Percentiles rank a stretch among this genome's conserved stretches.
Evolutionary conservation across 2,113 vertebrate species (phyloP).

Genomic region (Condylura cristata): DNA sequence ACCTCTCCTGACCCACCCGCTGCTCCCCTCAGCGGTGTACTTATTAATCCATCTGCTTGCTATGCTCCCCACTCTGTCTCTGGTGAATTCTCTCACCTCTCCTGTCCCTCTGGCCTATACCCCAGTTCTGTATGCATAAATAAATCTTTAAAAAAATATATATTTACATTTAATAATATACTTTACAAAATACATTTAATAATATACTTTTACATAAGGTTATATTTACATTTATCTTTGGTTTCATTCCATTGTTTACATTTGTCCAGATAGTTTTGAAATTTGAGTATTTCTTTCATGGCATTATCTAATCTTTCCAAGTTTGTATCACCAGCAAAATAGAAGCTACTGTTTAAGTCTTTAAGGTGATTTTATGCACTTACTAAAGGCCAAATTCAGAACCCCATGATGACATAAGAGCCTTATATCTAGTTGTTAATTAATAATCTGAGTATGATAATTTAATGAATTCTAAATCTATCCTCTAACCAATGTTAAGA

Average conservation of each 20-base stretch:
- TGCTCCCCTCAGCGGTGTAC: too few relatives aligned
- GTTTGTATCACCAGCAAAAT: background rate
- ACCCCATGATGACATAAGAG: background rate
- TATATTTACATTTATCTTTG: slow-evolving; percentile 13
- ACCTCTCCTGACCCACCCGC: too few relatives aligned
- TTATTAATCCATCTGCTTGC: too few relatives aligned
- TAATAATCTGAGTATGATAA: slow-evolving; percentile 16
- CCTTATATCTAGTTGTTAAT: background rate
- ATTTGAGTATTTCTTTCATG: background rate
- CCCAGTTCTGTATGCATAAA: too few relatives aligned
- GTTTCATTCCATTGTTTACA: slow-evolving; percentile 35
- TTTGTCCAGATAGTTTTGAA: slow-evolving; percentile 30
- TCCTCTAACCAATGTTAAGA: background rate
- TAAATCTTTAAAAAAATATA: too few relatives aligned
- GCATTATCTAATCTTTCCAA: background rate
- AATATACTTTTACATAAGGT: background rate
- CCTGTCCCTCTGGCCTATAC: too few relatives aligned
- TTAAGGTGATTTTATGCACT: slow-evolving; percentile 14
- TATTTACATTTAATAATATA: too few relatives aligned
- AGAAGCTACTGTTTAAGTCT: slow-evolving; percentile 4
- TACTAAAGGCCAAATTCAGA: slow-evolving; percentile 13
- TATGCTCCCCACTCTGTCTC: too few relatives aligned
- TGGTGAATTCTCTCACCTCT: too few relatives aligned
- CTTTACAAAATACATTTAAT: too few relatives aligned
- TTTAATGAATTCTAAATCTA: background rate